Base-by-base conservation (phyloP, 2,888 invertebrate species). In the Agrochola litura region DNA sequence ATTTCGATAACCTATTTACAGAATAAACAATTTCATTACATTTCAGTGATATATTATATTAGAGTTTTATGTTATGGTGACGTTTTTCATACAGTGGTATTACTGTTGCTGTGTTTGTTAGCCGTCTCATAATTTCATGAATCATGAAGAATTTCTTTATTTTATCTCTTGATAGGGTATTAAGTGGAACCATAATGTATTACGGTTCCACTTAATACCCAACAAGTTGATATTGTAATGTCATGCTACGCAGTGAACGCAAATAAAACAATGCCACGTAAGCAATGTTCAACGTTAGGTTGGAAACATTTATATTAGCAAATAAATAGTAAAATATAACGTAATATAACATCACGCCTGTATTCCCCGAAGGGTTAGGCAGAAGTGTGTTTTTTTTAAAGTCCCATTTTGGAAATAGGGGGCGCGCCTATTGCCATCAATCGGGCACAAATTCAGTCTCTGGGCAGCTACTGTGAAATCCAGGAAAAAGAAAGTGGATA, bases 121-220 rank as follows among this genome's bases (percentile, higher is more conserved):
- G 9, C 49, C 10, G 22, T 73, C 1, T 37, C 25, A 77, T 22
- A 16, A 52, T 66, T 56, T 77, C 25, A 76, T 79, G 52, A 82
- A 6, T 82, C 60, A 76, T 77, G 2, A 77, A 82, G n/a, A 19
- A 37, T 64, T 49, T 61, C 49, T 16, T 46, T 67, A 37, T 64
- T 77, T 79, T 77, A 77, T 83, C 67, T 82, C 37, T 70, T 61
- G 25, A 61, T 43, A 54, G 5, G 37, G 14, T 79, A 14, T 30
- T 16, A 10, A 37, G 14, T 19, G 19, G 14, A 43, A 37, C 19
- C 19, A 16, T 16, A 43, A n/a, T n/a, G 37, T 37, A 37, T 37
- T 37, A 37, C 37, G 0, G 37, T 37, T 37, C 37, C 37, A 5
- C 37, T 5, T 37, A 37, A 37, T 37, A 37, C 37, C 37, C 37